Evolutionary conservation across 1,140 invertebrate genomes (phyloP).

Genomic region (Sminthurinus signatus): DNA sequence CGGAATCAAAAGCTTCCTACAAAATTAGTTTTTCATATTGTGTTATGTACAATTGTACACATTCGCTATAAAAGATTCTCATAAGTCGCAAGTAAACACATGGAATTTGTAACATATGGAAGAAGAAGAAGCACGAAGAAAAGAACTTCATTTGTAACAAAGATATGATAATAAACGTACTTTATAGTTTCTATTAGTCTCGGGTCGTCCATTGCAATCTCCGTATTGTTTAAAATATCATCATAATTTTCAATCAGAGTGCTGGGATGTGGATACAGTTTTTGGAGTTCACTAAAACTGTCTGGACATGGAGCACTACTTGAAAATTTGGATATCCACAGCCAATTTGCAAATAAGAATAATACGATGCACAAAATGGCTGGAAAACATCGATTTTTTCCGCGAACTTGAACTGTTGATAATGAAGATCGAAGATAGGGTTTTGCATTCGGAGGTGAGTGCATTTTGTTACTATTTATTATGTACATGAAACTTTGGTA

Average conservation of each 20-base stretch:
- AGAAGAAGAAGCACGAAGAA: background rate
- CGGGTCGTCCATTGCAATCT: conserved; percentile 4
- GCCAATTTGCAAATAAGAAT: too few relatives aligned
- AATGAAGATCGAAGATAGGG: too few relatives aligned
- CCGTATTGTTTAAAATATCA: background rate
- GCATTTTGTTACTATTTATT: too few relatives aligned
- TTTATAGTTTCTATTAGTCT: background rate
- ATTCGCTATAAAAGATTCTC: background rate
- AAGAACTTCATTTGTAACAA: background rate
- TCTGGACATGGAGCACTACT: background rate
- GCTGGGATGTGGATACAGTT: background rate
- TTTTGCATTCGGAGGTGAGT: too few relatives aligned
- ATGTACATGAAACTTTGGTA: too few relatives aligned
- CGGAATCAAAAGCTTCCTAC: background rate
- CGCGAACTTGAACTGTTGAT: too few relatives aligned
- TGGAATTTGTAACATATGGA: background rate
- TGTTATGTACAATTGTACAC: background rate
- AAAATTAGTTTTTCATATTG: background rate
- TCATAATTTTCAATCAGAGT: background rate
- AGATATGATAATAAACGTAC: background rate
- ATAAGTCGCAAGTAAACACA: background rate
- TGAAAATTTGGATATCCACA: conserved; percentile 24
- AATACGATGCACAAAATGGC: too few relatives aligned
- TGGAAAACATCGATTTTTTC: too few relatives aligned
- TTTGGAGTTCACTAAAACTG: too few relatives aligned